Percentiles rank a stretch among this genome's conserved stretches.
Conservation (phyloP, 2,888 invertebrate species). For the Drosophila siamana region DNA sequence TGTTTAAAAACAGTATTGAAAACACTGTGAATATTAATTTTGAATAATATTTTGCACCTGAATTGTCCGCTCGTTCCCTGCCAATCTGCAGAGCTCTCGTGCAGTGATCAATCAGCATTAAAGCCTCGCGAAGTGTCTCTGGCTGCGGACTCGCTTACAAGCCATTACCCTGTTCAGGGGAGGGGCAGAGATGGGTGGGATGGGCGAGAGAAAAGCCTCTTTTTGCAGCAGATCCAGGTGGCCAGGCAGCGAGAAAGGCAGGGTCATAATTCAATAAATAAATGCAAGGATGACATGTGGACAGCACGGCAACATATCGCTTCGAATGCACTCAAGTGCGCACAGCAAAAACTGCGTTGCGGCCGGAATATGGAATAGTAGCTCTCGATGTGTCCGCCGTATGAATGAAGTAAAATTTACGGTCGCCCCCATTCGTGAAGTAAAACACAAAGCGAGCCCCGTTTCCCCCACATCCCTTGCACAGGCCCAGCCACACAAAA, state of each 20-base stretch:
- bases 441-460: slow-evolving; percentile 59
- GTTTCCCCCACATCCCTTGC: neutral
- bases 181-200: no score
- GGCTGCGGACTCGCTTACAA: slow-evolving; percentile 26
- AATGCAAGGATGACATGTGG: slow-evolving; percentile 82
- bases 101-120: slow-evolving; percentile 57
- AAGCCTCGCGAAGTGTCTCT: slow-evolving; percentile 27
- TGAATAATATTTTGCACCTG: neutral
- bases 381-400: slow-evolving; percentile 38
- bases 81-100: neutral
- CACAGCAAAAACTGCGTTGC: slow-evolving; percentile 37
- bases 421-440: slow-evolving; percentile 63
- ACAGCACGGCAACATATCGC: slow-evolving; percentile 80
- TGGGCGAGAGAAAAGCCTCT: neutral
- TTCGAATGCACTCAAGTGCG: slow-evolving; percentile 75
- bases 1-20: no score
- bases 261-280: slow-evolving; percentile 82
- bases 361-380: slow-evolving; percentile 7
- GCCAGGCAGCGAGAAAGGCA: slow-evolving; percentile 18
- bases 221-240: slow-evolving; percentile 4
- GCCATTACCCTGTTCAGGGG: slow-evolving; percentile 41
- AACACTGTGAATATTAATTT: no score
- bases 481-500: no score
- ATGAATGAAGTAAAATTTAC: slow-evolving; percentile 78
- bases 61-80: neutral